Evolutionary conservation across 2,113 vertebrate species (phyloP).

Genomic region (Spilogale gracilis): DNA sequence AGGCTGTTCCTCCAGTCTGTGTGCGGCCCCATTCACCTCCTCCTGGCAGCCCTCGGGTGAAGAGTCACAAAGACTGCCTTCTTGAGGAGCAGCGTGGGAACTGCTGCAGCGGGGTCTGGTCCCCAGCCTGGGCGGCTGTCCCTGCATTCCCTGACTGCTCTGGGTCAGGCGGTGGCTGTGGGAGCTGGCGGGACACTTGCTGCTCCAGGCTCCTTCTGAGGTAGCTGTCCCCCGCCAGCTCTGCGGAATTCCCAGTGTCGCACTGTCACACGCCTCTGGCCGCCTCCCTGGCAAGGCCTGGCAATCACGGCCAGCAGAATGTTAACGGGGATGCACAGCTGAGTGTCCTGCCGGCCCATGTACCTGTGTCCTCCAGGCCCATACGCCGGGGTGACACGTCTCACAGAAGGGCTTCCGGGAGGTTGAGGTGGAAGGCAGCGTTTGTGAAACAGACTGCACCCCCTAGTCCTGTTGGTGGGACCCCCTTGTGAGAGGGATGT

Average conservation of each 20-base stretch:
- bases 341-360: background rate
- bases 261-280: background rate
- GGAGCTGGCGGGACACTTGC: background rate
- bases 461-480: background rate
- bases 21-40: background rate
- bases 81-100: background rate
- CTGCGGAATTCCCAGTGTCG: background rate
- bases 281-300: background rate
- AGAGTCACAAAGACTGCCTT: background rate
- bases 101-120: background rate
- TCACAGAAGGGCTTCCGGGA: background rate
- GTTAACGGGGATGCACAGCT: accelerated
- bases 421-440: background rate
- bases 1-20: background rate
- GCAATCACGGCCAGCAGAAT: background rate
- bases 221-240: background rate
- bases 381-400: accelerated
- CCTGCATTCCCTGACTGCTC: background rate
- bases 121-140: background rate
- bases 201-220: background rate
- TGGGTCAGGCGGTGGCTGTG: background rate
- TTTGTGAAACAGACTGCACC: background rate
- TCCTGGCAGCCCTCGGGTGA: background rate
- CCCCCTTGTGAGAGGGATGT: background rate
- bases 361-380: no score